These are phyloP conservation scores for Thereva nobilitata DNA, from an alignment of 2,888 invertebrate species.

Conservation along the genomic window DNA sequence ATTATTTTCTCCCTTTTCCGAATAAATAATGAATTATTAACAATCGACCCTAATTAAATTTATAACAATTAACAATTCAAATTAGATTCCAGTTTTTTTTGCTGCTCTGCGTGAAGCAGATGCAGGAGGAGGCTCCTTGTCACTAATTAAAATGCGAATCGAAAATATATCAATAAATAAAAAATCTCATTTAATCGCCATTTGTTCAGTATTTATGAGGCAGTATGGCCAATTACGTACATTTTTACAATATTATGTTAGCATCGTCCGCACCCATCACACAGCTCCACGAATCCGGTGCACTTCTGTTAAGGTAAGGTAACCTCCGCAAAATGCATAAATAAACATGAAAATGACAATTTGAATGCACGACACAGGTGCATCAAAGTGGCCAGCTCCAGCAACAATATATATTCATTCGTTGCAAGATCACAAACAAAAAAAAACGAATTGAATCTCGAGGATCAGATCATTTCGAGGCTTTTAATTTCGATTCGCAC, in stretches of 20 bases:
- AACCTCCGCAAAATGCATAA: conserved; percentile 33
- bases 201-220: conserved; percentile 33
- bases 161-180: conserved; percentile 38
- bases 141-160: conserved; percentile 41
- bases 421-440: no score
- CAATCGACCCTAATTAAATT: no score
- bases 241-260: conserved; percentile 20
- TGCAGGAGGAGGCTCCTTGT: conserved; percentile 31
- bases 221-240: conserved; percentile 37
- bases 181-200: conserved; percentile 36
- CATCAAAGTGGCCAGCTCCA: conserved; percentile 27
- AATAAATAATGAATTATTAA: no score
- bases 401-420: neutral
- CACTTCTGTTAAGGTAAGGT: neutral
- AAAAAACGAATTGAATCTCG: neutral
- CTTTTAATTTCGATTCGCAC: conserved; percentile 35
- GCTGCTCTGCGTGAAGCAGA: neutral
- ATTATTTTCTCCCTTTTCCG: no score
- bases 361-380: conserved; percentile 35
- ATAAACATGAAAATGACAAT: conserved; percentile 32
- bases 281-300: neutral
- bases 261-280: conserved; percentile 22
- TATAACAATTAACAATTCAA: no score
- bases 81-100: no score
- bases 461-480: conserved; percentile 18